Conservation (phyloP, 2,888 invertebrate genomes). For the Chironomus riparius region DNA sequence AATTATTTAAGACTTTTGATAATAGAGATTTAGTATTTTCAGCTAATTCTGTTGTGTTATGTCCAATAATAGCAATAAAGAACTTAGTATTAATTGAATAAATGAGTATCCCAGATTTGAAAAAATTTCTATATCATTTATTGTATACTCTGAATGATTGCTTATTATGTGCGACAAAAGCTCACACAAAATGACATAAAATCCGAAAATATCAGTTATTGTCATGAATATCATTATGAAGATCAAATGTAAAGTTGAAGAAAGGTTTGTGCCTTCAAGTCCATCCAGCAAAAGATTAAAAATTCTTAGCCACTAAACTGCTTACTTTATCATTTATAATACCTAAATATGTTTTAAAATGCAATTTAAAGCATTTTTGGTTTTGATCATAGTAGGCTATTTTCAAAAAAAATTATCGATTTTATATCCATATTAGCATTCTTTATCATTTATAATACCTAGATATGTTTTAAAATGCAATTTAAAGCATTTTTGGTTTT, state of each 20-base stretch:
- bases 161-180: background rate
- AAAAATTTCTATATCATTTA: background rate
- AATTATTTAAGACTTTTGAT: background rate
- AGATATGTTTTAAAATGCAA: too few species aligned
- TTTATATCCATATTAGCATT: too few species aligned
- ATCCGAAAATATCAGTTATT: background rate
- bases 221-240: background rate
- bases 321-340: too few species aligned
- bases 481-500: too few species aligned
- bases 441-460: too few species aligned
- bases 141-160: background rate
- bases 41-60: too few species aligned
- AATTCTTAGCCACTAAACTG: background rate
- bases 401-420: too few species aligned
- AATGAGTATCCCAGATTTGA: background rate
- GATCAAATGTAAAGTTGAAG: background rate
- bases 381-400: too few species aligned
- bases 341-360: too few species aligned
- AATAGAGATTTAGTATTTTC: background rate
- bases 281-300: background rate
- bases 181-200: background rate
- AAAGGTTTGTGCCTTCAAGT: background rate
- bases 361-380: too few species aligned
- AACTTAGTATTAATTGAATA: too few species aligned
- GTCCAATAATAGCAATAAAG: too few species aligned